Evolutionary conservation across 2,888 invertebrate genomes (phyloP).

Genomic region (Drosophila imparisetae): DNA sequence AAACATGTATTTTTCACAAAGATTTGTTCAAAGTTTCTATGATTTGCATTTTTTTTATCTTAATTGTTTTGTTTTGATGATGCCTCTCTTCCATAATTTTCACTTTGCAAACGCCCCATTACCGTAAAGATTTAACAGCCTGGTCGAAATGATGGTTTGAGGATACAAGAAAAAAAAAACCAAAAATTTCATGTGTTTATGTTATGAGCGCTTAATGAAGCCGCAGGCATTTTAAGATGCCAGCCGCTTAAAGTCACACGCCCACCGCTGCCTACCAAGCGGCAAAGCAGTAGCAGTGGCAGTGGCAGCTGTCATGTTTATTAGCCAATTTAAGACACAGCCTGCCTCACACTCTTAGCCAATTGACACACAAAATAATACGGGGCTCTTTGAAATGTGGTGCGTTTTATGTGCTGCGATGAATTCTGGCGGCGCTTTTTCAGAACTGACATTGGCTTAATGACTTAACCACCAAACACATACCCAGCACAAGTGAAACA

Average conservation of each 20-base stretch:
- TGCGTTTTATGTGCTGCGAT: conserved; percentile 80
- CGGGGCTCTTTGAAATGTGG: conserved; percentile 54
- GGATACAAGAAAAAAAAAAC: not conserved
- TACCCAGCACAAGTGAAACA: not conserved
- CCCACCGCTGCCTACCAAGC: conserved; percentile 28
- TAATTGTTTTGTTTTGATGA: conserved; percentile 7
- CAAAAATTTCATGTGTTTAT: conserved; percentile 61
- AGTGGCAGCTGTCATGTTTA: conserved; percentile 69
- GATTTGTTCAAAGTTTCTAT: not conserved
- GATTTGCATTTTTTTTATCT: not conserved
- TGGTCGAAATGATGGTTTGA: conserved; percentile 23
- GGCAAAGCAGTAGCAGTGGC: conserved; percentile 9
- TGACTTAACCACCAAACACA: conserved; percentile 55
- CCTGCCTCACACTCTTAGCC: conserved; percentile 31
- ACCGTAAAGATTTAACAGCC: conserved; percentile 33
- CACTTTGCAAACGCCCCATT: conserved; percentile 9
- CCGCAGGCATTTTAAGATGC: conserved; percentile 72
- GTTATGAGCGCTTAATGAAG: conserved; percentile 76
- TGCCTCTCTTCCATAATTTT: conserved; percentile 24
- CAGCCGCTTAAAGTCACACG: conserved; percentile 60
- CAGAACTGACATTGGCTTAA: conserved; percentile 62
- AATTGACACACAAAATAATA: conserved; percentile 23
- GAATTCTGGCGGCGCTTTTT: conserved; percentile 72
- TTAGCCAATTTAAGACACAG: conserved; percentile 78
- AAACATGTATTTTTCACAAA: not conserved